Base-by-base conservation (phyloP, 2,797 vertebrate species). In the Anguilla megastoma region DNA sequence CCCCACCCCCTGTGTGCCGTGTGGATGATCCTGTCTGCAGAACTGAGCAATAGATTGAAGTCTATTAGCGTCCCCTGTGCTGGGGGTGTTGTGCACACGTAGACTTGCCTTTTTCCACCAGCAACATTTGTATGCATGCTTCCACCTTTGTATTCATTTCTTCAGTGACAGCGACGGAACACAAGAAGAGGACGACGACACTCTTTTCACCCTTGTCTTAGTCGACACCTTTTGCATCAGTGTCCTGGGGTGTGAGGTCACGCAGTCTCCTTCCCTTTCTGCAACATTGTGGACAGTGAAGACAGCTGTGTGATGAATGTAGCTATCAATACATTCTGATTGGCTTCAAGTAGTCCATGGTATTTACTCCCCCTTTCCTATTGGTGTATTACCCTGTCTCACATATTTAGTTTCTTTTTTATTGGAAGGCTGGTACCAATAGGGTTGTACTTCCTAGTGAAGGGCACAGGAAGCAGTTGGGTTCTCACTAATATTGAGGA, bases 271-370 rank as follows among this genome's bases (percentile, higher is more conserved):
- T 27, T 14, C 74, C 90, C 90, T 90, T 90, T 85, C 18, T 48
- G 33, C 24, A 54, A 86, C 76, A 79, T 87, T 92, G 91, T 93
- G 91, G 93, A 91, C 87, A 30, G 58, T 85, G 87, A 85, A 85
- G 87, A 85, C 48, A 87, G 91, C 95, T 94, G 93, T 89, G 90
- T 97, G 95, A 96, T 66, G 95, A 95, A 95, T 94, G 93, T 91
- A 66, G 41, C 4, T 82, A 71, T 3, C 6, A 2, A 52, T 86
- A 95, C 93, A 86, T 96, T 96, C 96, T 91, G 96, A 97, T 93
- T 94, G 94, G 94, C 91, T 96, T 94, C 90, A 95, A 93, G 93
- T 95, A 95, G 95, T 95, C 91, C 88, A 56, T 76, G 71, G 66
- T 21, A 69, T 56, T 36, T 58, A 89, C 90, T 48, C 84, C 85